Evolutionary conservation across 2,797 vertebrate genomes (phyloP).

Genomic region (Chromobotia macracanthus): DNA sequence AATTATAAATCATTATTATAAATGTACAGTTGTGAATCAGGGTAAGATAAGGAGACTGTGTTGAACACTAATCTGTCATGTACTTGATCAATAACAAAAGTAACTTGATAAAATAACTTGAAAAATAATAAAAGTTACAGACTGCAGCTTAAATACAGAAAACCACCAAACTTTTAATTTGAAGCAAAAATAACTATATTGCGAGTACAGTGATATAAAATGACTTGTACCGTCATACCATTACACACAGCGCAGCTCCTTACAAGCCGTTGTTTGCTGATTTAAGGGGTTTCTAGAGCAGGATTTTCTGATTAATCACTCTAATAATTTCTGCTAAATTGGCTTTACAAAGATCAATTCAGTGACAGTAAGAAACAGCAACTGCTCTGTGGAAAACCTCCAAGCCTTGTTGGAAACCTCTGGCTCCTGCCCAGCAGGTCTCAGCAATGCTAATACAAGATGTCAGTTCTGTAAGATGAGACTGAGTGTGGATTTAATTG

Average conservation of each 20-base stretch:
- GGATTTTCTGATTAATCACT: background rate
- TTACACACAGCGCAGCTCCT: too few species aligned
- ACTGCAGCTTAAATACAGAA: too few species aligned
- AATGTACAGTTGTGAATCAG: too few species aligned
- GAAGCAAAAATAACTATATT: background rate
- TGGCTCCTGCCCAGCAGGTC: constrained; percentile 31
- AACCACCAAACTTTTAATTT: too few species aligned
- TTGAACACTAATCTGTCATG: too few species aligned
- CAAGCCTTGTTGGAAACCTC: constrained; percentile 11
- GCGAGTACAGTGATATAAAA: background rate
- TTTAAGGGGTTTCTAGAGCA: background rate
- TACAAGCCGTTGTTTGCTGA: background rate
- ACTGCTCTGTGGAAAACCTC: constrained; percentile 30
- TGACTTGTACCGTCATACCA: background rate
- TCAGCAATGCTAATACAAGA: constrained; percentile 65
- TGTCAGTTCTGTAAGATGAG: constrained; percentile 64
- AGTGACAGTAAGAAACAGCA: constrained; percentile 31
- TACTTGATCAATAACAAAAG: too few species aligned
- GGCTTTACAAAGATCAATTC: constrained; percentile 39
- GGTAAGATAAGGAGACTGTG: too few species aligned
- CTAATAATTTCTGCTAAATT: constrained; percentile 54
- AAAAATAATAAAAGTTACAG: too few species aligned
- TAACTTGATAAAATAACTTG: too few species aligned
- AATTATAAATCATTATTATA: too few species aligned
- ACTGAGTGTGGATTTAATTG: constrained; percentile 67